phyloP scores from a whole-genome alignment of 2,888 invertebrate genomes.

The Pheosia gnoma region DNA sequence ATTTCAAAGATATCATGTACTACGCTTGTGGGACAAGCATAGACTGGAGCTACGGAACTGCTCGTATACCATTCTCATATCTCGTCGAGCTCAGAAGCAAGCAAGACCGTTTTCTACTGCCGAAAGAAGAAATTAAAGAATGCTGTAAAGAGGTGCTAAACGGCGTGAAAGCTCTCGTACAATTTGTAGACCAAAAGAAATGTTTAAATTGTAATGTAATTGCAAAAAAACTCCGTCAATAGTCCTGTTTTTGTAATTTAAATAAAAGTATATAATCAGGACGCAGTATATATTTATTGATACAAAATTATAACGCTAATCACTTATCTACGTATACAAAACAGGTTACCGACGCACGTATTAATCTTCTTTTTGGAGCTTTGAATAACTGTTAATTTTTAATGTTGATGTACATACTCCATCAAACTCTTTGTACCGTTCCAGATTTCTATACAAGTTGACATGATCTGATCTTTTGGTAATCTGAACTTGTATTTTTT shows the following conservation, averaged over 20 bases:
- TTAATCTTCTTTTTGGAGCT: neutral
- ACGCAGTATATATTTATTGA: constrained; percentile 10
- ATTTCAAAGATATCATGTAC: constrained; percentile 77
- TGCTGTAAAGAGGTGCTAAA: constrained; percentile 66
- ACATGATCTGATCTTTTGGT: constrained; percentile 68
- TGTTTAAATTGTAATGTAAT: constrained; percentile 57
- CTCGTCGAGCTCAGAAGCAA: constrained; percentile 72
- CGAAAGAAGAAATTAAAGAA: constrained; percentile 64
- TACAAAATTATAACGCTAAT: constrained; percentile 10
- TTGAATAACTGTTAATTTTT: constrained; percentile 6
- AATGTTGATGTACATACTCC: constrained; percentile 62
- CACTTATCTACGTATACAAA: constrained; percentile 14
- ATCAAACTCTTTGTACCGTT: constrained; percentile 65
- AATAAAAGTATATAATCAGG: constrained; percentile 11
- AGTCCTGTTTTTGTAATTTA: constrained; percentile 10
- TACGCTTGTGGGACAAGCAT: constrained; percentile 73
- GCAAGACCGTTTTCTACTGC: constrained; percentile 63
- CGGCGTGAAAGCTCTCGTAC: constrained; percentile 61
- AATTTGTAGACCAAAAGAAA: constrained; percentile 64
- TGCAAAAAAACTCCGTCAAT: constrained; percentile 35
- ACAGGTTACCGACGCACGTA: neutral
- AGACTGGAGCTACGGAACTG: constrained; percentile 77
- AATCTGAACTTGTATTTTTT: constrained; percentile 65
- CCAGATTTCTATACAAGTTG: constrained; percentile 68
- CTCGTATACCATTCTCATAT: constrained; percentile 73